Base-by-base conservation (phyloP, 2,888 invertebrate species). In the Congeria kusceri region DNA sequence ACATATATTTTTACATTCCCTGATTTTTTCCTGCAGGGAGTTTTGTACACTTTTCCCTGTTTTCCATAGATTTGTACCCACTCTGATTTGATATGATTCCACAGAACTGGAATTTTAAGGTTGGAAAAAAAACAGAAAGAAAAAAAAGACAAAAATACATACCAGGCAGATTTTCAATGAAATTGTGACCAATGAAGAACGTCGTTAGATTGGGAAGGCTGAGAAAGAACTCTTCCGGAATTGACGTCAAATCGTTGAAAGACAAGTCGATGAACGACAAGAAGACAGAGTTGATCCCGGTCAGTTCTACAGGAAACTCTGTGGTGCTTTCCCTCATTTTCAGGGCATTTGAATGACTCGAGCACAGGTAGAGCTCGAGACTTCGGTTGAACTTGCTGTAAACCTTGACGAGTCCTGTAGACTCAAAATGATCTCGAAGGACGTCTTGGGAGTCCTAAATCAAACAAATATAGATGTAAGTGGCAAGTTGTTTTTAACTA, bases 151-250 rank as follows among this genome's bases (percentile, higher is more conserved):
- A 39, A 5, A 15, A 32, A 39, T n/a, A 53, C 46, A 29, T 27
- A 73, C 73, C 61, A 25, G 91, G 91, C 53, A 91, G 28, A 20
- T 73, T 64, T 27, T 72, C 72, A 32, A 91, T 77, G 49, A 82
- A 76, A 75, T 91, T 91, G 27, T 68, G 18, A 9, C 79, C 78
- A 15, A 88, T 53, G 25, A 83, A 83, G 20, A 88, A 68, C 32
- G 78, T 76, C 0, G 63, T 64, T 46, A 90, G 64, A 65, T 85
- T 85, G n/a, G 84, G 80, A 57, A 90, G 83, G 15, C 44, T 44
- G 23, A 39, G 49, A 58, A 91, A 89, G 23, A 88, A 53, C n/a
- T 85, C 77, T 18, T 86, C 80, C 3, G 88, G 88, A 9, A 91
- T 65, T 0, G 46, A 57, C 5, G 67, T 70, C 0, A 91, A 59